Conservation (phyloP, 2,113 vertebrate genomes). For the Canis aureus region DNA sequence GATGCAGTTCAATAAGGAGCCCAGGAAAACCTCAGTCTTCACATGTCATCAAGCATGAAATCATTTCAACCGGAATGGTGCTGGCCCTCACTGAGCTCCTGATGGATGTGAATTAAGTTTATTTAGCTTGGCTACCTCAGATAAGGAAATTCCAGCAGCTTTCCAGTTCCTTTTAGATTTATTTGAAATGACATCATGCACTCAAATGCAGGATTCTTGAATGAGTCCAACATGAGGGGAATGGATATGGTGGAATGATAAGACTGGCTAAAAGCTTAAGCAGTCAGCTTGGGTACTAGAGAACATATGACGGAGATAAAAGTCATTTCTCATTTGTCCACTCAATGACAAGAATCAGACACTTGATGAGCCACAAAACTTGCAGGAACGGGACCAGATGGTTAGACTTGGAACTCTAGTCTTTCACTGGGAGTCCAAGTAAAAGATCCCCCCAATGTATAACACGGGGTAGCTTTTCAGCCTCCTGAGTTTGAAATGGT, state of each 20-base stretch:
- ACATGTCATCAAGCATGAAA: constrained; percentile 45
- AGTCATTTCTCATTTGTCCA: constrained; percentile 49
- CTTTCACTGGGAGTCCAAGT: neutral
- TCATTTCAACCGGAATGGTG: constrained; percentile 54
- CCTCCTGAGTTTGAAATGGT: constrained; percentile 38
- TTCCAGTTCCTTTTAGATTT: constrained; percentile 66
- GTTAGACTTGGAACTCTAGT: neutral
- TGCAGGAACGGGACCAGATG: neutral
- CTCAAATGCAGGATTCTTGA: constrained; percentile 19
- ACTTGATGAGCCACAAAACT: constrained; percentile 43
- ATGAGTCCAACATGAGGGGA: constrained; percentile 33
- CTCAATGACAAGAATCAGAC: constrained; percentile 8
- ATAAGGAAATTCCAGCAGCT: constrained; percentile 72
- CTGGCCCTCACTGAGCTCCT: constrained; percentile 50
- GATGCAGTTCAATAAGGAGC: constrained; percentile 2
- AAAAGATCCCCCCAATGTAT: neutral
- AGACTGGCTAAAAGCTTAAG: constrained; percentile 44
- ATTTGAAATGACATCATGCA: constrained; percentile 68
- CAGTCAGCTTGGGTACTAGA: neutral
- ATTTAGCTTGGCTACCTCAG: constrained; percentile 67
- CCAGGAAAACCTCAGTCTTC: constrained; percentile 46
- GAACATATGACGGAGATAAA: constrained; percentile 10
- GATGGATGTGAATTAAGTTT: constrained; percentile 56
- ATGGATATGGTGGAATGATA: constrained; percentile 47
- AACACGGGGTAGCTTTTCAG: neutral